A percentile compares a stretch with the other conserved stretches of the same genome.
These are phyloP conservation scores for Mythimna lalbum DNA, from an alignment of 2,888 invertebrate species.

Conservation along the genomic window DNA sequence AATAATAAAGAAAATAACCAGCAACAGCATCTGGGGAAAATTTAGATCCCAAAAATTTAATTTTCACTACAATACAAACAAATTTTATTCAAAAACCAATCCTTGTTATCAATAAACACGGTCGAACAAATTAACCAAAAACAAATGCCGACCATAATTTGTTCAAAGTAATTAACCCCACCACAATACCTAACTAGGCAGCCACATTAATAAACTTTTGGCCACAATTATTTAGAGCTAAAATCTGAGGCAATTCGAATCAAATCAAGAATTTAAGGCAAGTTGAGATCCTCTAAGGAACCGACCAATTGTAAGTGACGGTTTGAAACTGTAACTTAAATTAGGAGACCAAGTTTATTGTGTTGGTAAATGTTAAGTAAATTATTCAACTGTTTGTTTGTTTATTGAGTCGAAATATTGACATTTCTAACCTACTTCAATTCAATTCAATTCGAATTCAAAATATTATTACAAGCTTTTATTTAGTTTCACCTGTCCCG, in stretches of 20 bases:
- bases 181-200: constrained; percentile 7
- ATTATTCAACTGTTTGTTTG: constrained; percentile 3
- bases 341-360: constrained; percentile 11
- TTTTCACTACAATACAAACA: background rate
- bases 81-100: no score
- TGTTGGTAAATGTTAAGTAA: background rate
- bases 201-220: constrained; percentile 31
- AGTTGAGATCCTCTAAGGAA: constrained; percentile 3
- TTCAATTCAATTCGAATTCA: no score
- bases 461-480: no score
- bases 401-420: background rate
- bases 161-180: constrained; percentile 24
- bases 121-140: background rate
- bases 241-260: constrained; percentile 22
- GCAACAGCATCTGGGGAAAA: no score
- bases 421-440: no score
- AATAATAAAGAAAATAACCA: no score
- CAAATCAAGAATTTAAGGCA: constrained; percentile 37
- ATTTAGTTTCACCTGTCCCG: no score
- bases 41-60: background rate
- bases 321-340: background rate
- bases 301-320: constrained; percentile 40
- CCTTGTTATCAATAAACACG: background rate
- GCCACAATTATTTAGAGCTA: constrained; percentile 30
- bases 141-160: background rate